A percentile compares a stretch with the other conserved stretches of the same genome.
phyloP scores from a whole-genome alignment of 1,140 invertebrate genomes.

The Diplogasteroides magnus region DNA sequence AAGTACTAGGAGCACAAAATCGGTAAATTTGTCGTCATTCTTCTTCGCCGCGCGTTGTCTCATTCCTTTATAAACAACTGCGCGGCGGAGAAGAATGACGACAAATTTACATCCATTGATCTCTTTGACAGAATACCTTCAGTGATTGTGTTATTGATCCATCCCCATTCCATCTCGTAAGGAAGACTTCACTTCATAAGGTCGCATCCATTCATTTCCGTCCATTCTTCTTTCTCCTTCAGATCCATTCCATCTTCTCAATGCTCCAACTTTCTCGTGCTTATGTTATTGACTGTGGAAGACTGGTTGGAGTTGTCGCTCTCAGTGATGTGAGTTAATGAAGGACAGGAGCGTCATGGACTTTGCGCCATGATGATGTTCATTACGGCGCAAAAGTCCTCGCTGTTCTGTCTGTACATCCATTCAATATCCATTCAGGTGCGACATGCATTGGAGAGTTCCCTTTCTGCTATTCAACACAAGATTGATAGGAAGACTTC shows the following conservation, averaged over 20 bases:
- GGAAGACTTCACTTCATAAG: conserved; percentile 88
- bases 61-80: no score
- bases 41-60: conserved; percentile 35
- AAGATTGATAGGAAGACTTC: neutral
- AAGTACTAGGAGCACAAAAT: no score
- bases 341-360: neutral
- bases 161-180: conserved; percentile 94
- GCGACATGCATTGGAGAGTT: conserved; percentile 26
- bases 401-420: neutral
- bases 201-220: conserved; percentile 37
- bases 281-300: conserved; percentile 92
- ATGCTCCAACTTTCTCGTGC: conserved; percentile 92
- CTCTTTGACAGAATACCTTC: conserved; percentile 63
- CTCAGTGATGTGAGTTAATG: conserved; percentile 74
- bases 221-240: neutral
- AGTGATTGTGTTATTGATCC: conserved; percentile 85
- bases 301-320: conserved; percentile 88
- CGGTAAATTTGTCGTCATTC: neutral
- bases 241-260: conserved; percentile 92
- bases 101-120: neutral
- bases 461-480: neutral
- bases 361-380: neutral
- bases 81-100: conserved; percentile 54
- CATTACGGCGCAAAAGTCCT: neutral
- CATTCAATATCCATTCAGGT: conserved; percentile 28